Percentiles rank a stretch among this genome's conserved stretches.
Conservation (phyloP, 1,140 invertebrate species). For the Eriocheir sinensis region DNA sequence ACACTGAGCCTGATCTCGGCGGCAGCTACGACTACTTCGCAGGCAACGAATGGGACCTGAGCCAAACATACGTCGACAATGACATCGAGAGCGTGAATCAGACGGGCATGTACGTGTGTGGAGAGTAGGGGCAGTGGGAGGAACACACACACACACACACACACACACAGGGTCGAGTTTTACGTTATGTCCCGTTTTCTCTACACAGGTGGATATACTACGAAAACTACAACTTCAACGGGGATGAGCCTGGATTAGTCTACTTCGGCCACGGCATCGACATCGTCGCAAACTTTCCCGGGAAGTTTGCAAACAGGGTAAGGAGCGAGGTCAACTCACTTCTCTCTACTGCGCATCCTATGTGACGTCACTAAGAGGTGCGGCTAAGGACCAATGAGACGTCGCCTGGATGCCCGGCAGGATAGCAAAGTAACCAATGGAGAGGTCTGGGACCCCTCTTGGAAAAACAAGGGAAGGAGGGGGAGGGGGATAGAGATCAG, state of each 20-base stretch:
- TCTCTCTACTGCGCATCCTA: no score
- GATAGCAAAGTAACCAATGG: no score
- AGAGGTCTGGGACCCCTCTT: no score
- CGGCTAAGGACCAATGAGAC: no score
- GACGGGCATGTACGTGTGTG: slow-evolving; percentile 49
- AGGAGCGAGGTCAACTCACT: no score
- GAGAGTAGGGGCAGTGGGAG: neutral
- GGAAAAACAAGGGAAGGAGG: no score
- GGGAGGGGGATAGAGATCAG: no score
- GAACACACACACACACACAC: neutral
- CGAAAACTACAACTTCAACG: slow-evolving; percentile 66
- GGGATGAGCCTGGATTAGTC: neutral
- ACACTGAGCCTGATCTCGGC: neutral
- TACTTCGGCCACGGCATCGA: slow-evolving; percentile 57
- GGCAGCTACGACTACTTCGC: slow-evolving; percentile 2
- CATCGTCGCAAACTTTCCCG: slow-evolving; percentile 42
- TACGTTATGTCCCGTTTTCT: neutral
- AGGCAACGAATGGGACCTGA: neutral
- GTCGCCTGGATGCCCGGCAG: no score
- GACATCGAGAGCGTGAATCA: slow-evolving; percentile 38
- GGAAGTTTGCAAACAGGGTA: neutral
- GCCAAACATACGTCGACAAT: slow-evolving; percentile 7
- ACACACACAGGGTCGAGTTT: no score
- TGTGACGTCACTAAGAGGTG: no score
- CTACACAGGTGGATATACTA: slow-evolving; percentile 68